Evolutionary conservation across 2,113 vertebrate genomes (phyloP).

Genomic region (Pongo pygmaeus): DNA sequence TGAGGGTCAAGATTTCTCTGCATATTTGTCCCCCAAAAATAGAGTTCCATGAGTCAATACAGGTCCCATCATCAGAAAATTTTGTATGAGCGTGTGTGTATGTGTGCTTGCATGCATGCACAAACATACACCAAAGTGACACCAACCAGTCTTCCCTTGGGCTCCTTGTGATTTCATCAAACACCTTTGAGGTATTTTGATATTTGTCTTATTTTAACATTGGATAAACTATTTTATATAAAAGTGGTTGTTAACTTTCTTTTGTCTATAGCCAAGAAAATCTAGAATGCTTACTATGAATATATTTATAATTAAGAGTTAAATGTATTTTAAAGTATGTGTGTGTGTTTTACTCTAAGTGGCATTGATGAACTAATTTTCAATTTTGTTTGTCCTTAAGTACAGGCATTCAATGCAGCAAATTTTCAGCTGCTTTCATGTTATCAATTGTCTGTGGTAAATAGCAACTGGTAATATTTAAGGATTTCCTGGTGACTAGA

Average conservation of each 20-base stretch:
- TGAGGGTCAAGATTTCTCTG: background rate
- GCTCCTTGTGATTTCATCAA: background rate
- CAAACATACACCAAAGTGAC: background rate
- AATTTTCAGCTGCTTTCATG: background rate
- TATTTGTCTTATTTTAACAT: background rate
- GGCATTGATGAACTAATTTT: background rate
- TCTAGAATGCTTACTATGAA: background rate
- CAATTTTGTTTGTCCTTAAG: slow-evolving; percentile 19
- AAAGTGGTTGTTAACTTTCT: slow-evolving; percentile 7
- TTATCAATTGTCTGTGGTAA: background rate
- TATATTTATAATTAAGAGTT: slow-evolving; percentile 6
- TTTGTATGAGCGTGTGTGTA: background rate
- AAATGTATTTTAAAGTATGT: background rate
- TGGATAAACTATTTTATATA: slow-evolving; percentile 36
- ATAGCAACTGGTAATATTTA: background rate
- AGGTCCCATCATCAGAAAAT: background rate
- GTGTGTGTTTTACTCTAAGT: background rate
- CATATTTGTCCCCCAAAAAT: background rate
- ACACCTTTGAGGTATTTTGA: background rate
- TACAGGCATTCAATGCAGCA: background rate
- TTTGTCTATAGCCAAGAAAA: background rate
- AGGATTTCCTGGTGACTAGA: slow-evolving; percentile 19
- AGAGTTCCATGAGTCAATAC: background rate
- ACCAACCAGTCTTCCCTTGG: background rate
- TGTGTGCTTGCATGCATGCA: background rate